Evolutionary conservation across 2,113 vertebrate species (phyloP).

Genomic region (Cyprinodon variegatus): DNA sequence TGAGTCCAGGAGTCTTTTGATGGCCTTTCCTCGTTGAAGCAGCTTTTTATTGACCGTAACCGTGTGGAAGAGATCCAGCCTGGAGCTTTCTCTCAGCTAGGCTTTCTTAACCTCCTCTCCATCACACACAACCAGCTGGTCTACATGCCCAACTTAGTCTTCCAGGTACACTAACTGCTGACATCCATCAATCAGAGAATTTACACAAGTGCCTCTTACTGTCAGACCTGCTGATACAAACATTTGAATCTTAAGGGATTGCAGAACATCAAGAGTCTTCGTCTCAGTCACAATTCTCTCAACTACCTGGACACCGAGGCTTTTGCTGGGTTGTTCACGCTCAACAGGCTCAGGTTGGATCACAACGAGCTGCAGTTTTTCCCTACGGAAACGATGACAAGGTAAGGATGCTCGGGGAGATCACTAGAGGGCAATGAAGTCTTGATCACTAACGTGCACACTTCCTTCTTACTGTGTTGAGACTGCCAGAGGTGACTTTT

Average conservation of each 20-base stretch:
- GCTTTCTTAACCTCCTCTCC: conserved; percentile 86
- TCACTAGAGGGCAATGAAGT: too few relatives aligned
- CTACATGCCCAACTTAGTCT: conserved; percentile 92
- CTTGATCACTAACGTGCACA: too few relatives aligned
- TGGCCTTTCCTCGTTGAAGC: conserved; percentile 86
- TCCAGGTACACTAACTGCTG: conserved; percentile 74
- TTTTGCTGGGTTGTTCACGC: conserved; percentile 86
- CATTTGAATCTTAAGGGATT: conserved; percentile 83
- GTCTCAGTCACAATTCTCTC: conserved; percentile 89
- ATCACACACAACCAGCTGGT: conserved; percentile 88
- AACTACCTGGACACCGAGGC: conserved; percentile 88
- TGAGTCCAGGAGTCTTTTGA: conserved; percentile 86
- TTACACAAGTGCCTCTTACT: neutral
- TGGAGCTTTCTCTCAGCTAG: conserved; percentile 88
- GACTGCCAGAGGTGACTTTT: conserved; percentile 78
- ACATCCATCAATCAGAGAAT: neutral
- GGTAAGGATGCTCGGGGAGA: conserved; percentile 53
- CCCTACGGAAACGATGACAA: conserved; percentile 86
- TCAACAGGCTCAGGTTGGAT: conserved; percentile 89
- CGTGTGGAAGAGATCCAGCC: conserved; percentile 90
- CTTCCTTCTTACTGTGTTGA: conserved; percentile 24
- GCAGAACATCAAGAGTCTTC: conserved; percentile 87
- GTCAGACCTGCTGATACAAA: neutral
- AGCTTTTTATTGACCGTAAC: conserved; percentile 86
- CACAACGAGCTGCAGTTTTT: conserved; percentile 93